Evolutionary conservation across 2,888 invertebrate genomes (phyloP), one percentile per base, ranked within the genome.

Genomic region (Pterobdella sp.): DNA sequence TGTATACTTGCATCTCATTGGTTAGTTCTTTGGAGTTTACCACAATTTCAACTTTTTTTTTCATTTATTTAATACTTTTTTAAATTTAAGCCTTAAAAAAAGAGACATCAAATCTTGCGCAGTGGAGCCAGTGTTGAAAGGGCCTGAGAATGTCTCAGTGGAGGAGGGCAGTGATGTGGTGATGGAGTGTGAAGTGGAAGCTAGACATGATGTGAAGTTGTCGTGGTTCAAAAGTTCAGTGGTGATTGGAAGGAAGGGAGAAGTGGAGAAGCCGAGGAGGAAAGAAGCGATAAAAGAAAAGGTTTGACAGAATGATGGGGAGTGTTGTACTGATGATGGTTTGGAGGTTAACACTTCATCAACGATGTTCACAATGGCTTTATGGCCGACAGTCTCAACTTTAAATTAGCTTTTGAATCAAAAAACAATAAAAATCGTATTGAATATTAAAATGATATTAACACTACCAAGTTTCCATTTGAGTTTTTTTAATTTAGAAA

Each of bases 1-100:
- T 0, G 92, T 95, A 75, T 87, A 85, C 72, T 88, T 95, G 74
- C 91, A 91, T 81, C 91, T 93, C 60, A 56, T 56, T 56, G 60
- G 60, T 56, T 3, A 22, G 60, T 56, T 4, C 14, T n/a, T 7
- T 56, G 60, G n/a, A 3, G n/a, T 56, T n/a, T n/a, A n/a, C n/a
- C n/a, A n/a, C n/a, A n/a, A n/a, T n/a, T n/a, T n/a, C n/a, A n/a
- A n/a, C 42, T 7, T 42, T 42, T 42, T 42, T 42, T 42, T 42
- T 18, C 42, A 42, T 42, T 14, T 14, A 42, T 42, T 42, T 42
- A 14, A 42, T 42, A 42, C 7, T 42, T 42, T 42, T 42, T 18
- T 14, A 42, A 18, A 18, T 42, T 42, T 14, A 14, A 18, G 42
- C 18, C 18, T 42, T 42, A 7, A 42, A 18, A 42, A 7, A 14